Evolutionary conservation across 92 coral and sea anemone genomes (phyloP).

Genomic region (Galaxea fascicularis): DNA sequence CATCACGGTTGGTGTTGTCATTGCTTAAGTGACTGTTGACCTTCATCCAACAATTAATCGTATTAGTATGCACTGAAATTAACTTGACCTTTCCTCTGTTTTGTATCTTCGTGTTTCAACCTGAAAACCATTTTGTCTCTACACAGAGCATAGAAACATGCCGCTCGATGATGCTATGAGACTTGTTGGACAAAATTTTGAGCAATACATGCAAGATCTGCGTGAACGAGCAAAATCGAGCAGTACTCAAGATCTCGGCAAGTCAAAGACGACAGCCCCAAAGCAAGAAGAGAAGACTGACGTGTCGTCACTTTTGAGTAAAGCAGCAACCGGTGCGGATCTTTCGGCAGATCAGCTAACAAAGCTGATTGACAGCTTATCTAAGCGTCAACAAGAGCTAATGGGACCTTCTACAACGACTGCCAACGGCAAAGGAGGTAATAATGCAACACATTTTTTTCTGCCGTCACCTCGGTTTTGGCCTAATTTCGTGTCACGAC

Average conservation of each 20-base stretch:
- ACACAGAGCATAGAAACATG: conserved; percentile 99
- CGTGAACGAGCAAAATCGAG: conserved; percentile 86
- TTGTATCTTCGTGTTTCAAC: conserved; percentile 38
- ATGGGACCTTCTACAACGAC: conserved; percentile 55
- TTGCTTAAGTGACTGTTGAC: no score
- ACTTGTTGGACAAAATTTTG: conserved; percentile 98
- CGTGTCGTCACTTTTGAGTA: conserved; percentile 74
- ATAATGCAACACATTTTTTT: conserved; percentile 26
- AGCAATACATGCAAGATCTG: conserved; percentile 98
- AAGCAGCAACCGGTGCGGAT: conserved; percentile 90
- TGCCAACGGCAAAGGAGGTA: conserved; percentile 79
- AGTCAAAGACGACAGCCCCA: conserved; percentile 54
- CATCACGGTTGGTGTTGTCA: no score
- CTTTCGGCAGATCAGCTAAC: conserved; percentile 88
- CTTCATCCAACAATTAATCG: no score
- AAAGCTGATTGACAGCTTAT: conserved; percentile 85
- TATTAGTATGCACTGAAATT: no score
- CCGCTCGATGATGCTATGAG: conserved; percentile 99
- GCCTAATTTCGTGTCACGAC: background rate
- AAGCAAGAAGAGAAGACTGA: conserved; percentile 57
- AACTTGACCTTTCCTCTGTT: background rate
- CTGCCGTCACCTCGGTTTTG: background rate
- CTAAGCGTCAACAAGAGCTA: conserved; percentile 86
- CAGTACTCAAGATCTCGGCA: conserved; percentile 52
- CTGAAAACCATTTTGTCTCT: conserved; percentile 79